Evolutionary conservation across 1,140 invertebrate genomes (phyloP).

Genomic region (Ylistrum balloti): DNA sequence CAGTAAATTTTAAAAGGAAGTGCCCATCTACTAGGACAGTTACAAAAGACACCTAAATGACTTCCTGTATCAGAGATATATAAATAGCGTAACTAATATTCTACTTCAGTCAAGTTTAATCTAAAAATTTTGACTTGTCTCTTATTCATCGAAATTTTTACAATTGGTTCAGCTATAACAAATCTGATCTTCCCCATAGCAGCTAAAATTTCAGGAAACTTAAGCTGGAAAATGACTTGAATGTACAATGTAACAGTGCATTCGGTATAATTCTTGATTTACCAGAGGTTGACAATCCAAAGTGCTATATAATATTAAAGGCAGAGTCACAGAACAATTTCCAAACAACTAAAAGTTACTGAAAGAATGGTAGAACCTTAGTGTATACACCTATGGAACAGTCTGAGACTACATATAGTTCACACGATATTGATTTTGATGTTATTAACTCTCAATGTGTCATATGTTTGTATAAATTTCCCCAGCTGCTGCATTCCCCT

Average conservation of each 20-base stretch:
- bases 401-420: neutral
- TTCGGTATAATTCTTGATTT: neutral
- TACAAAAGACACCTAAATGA: too few relatives aligned
- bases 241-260: neutral
- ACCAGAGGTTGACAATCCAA: too few relatives aligned
- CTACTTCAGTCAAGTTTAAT: too few relatives aligned
- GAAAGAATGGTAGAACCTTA: neutral
- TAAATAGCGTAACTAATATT: too few relatives aligned
- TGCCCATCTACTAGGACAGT: too few relatives aligned
- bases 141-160: too few relatives aligned
- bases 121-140: too few relatives aligned
- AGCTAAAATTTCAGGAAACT: neutral
- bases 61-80: too few relatives aligned
- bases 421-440: slow-evolving; percentile 2
- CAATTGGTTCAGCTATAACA: too few relatives aligned
- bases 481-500: neutral
- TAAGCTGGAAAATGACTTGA: neutral
- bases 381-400: neutral
- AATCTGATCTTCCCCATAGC: too few relatives aligned
- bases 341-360: neutral
- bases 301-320: too few relatives aligned
- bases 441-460: slow-evolving; percentile 39
- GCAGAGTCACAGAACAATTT: neutral
- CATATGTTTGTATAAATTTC: slow-evolving; percentile 9
- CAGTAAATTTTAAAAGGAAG: too few relatives aligned